phyloP scores from a whole-genome alignment of 2,888 invertebrate species.

The Lordiphosa andalusiaca region DNA sequence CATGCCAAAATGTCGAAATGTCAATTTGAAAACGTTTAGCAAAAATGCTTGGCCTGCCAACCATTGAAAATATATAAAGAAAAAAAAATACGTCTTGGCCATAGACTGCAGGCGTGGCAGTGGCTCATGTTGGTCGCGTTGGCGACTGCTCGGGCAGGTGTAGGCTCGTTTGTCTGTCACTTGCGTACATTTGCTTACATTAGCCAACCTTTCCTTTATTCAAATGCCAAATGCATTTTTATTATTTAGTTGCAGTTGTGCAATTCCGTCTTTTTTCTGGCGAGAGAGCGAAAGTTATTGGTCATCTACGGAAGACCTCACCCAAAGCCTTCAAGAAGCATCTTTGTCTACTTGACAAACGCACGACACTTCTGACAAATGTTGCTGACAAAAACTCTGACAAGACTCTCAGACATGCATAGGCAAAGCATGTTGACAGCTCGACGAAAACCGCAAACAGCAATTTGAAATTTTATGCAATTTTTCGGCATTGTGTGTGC shows the following conservation, averaged over 20 bases:
- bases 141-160: slow-evolving; percentile 40
- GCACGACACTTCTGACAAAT: slow-evolving; percentile 69
- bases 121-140: slow-evolving; percentile 36
- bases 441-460: slow-evolving; percentile 34
- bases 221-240: slow-evolving; percentile 44
- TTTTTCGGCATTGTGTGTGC: slow-evolving; percentile 43
- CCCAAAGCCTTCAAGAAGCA: slow-evolving; percentile 23
- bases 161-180: slow-evolving; percentile 67
- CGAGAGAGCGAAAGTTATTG: slow-evolving; percentile 4
- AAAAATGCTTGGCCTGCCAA: slow-evolving; percentile 43
- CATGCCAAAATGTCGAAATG: slow-evolving; percentile 68
- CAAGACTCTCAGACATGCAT: slow-evolving; percentile 40
- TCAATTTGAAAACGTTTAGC: slow-evolving; percentile 72
- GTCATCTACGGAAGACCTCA: slow-evolving; percentile 41
- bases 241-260: slow-evolving; percentile 13
- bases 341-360: slow-evolving; percentile 52
- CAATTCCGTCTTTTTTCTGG: slow-evolving; percentile 6
- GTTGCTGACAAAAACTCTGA: slow-evolving; percentile 58
- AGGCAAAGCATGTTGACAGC: slow-evolving; percentile 61
- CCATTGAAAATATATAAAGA: slow-evolving; percentile 38
- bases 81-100: slow-evolving; percentile 28
- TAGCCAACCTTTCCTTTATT: slow-evolving; percentile 61
- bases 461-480: slow-evolving; percentile 64
- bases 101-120: slow-evolving; percentile 36
- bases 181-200: slow-evolving; percentile 41